Evolutionary conservation across 2,113 vertebrate species (phyloP).

Genomic region (Antechinus flavipes): DNA sequence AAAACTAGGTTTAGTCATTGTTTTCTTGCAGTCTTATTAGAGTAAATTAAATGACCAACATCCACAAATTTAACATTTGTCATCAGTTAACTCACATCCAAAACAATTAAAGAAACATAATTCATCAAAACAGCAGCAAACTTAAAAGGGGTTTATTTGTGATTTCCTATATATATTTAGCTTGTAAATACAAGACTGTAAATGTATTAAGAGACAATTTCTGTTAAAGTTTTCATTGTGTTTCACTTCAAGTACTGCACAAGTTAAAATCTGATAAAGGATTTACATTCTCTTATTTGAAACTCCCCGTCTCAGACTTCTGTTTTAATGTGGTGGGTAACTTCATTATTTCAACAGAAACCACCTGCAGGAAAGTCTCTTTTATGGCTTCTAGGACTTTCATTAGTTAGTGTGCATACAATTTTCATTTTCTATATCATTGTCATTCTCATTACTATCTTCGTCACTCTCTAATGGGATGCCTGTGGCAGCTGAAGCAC

Average conservation of each 20-base stretch:
- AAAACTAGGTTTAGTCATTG: slow-evolving; percentile 84
- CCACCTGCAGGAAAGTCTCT: slow-evolving; percentile 85
- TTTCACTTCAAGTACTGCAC: slow-evolving; percentile 90
- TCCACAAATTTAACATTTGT: slow-evolving; percentile 86
- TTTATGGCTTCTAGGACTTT: slow-evolving; percentile 92
- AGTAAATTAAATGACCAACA: slow-evolving; percentile 84
- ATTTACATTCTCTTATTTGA: slow-evolving; percentile 90
- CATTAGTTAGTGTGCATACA: slow-evolving; percentile 97
- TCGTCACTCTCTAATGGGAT: slow-evolving; percentile 89
- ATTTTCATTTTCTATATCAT: slow-evolving; percentile 91
- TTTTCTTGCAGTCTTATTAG: slow-evolving; percentile 84
- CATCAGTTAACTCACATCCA: slow-evolving; percentile 85
- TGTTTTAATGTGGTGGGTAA: slow-evolving; percentile 86
- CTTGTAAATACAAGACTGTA: slow-evolving; percentile 89
- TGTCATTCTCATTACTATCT: slow-evolving; percentile 90
- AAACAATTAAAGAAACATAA: slow-evolving; percentile 87
- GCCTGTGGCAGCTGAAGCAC: slow-evolving; percentile 89
- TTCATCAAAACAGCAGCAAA: slow-evolving; percentile 88
- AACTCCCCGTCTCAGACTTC: slow-evolving; percentile 87
- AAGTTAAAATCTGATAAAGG: slow-evolving; percentile 88
- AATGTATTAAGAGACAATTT: slow-evolving; percentile 89
- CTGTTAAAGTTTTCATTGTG: slow-evolving; percentile 88
- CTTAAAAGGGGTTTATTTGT: slow-evolving; percentile 90
- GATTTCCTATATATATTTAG: slow-evolving; percentile 88
- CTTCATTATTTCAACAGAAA: slow-evolving; percentile 79